These are phyloP conservation scores for Pollachius pollachius DNA, from an alignment of 2,113 vertebrate species.

Conservation along the genomic window DNA sequence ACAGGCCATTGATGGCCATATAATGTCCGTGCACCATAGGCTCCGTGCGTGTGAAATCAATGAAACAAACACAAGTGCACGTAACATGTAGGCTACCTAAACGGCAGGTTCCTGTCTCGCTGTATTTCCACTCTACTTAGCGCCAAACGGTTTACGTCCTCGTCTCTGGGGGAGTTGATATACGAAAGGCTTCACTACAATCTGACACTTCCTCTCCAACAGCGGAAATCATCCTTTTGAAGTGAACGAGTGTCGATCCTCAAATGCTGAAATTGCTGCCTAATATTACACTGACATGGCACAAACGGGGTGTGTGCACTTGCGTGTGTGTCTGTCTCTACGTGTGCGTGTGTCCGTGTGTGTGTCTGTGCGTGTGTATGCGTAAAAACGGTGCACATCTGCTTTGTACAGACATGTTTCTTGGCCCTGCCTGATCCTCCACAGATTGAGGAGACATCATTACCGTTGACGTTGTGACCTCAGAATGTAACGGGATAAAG, in stretches of 20 bases:
- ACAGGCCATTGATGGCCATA: no score
- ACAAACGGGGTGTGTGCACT: constrained; percentile 42
- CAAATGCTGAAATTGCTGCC: constrained; percentile 57
- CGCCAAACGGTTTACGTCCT: constrained; percentile 44
- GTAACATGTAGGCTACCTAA: constrained; percentile 1
- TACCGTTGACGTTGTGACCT: constrained; percentile 20
- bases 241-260: constrained; percentile 44
- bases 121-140: constrained; percentile 35
- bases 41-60: no score
- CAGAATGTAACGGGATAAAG: constrained; percentile 18
- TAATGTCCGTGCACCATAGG: no score
- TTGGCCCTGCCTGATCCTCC: no score
- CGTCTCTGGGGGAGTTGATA: constrained; percentile 27
- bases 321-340: neutral
- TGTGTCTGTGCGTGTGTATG: constrained; percentile 9
- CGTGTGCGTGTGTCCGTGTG: constrained; percentile 6
- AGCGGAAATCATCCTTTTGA: constrained; percentile 53
- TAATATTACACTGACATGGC: constrained; percentile 64
- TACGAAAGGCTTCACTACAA: constrained; percentile 30
- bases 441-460: constrained; percentile 17
- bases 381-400: neutral
- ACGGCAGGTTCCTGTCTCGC: neutral
- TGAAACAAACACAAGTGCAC: constrained; percentile 1
- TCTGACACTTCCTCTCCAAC: constrained; percentile 49
- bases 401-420: neutral